Evolutionary conservation across 2,797 vertebrate genomes (phyloP).

Genomic region (Cyprinella venusta): DNA sequence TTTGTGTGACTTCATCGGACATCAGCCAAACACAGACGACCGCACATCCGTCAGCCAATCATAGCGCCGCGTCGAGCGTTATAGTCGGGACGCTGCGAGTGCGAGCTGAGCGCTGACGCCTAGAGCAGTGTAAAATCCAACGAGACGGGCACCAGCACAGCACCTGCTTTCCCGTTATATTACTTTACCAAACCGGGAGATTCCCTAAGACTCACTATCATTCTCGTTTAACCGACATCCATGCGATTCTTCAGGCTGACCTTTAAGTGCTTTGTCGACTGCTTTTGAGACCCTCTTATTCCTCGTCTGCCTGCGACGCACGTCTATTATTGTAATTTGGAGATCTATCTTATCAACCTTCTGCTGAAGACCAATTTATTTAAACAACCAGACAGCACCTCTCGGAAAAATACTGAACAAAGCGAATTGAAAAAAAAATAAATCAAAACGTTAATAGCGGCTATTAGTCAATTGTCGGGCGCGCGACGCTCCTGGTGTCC

Average conservation of each 20-base stretch:
- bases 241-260: constrained; percentile 91
- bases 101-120: constrained; percentile 53
- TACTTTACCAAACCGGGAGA: constrained; percentile 53
- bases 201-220: constrained; percentile 66
- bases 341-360: constrained; percentile 60
- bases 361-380: constrained; percentile 57
- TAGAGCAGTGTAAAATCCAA: constrained; percentile 63
- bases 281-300: constrained; percentile 80
- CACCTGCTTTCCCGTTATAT: constrained; percentile 61
- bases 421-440: constrained; percentile 6
- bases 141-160: constrained; percentile 50
- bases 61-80: constrained; percentile 41
- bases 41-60: constrained; percentile 71
- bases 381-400: constrained; percentile 48
- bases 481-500: constrained; percentile 39
- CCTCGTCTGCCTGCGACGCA: constrained; percentile 74
- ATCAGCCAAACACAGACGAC: constrained; percentile 17
- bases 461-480: constrained; percentile 50
- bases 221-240: constrained; percentile 79
- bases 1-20: not conserved
- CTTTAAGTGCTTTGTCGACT: constrained; percentile 91
- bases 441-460: constrained; percentile 27
- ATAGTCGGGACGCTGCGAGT: constrained; percentile 56
- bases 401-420: constrained; percentile 48
- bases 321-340: constrained; percentile 71